A percentile compares a stretch with the other conserved stretches of the same genome.
These are phyloP conservation scores for Nesometra sesokonis DNA, from an alignment of 35 echinoderm and acorn worm species.

Conservation along the genomic window DNA sequence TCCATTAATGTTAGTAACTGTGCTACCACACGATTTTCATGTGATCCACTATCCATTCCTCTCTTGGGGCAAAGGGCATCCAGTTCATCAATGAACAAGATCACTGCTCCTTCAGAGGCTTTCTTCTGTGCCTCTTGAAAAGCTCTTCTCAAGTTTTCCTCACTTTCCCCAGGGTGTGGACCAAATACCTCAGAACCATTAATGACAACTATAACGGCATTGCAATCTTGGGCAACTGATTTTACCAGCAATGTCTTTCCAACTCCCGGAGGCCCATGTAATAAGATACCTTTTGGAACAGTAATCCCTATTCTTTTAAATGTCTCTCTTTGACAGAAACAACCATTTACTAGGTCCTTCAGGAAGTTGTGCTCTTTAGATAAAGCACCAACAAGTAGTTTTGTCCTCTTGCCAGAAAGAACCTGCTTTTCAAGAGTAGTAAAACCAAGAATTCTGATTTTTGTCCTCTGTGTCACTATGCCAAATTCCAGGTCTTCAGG, in stretches of 20 bases:
- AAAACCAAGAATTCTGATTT: background rate
- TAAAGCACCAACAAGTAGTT: constrained; percentile 11
- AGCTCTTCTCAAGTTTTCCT: constrained; percentile 10
- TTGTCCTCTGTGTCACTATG: background rate
- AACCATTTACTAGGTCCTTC: constrained; percentile 18
- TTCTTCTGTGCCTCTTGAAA: constrained; percentile 18
- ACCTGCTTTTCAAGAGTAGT: background rate
- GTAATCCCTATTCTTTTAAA: constrained; percentile 5
- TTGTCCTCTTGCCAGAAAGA: background rate
- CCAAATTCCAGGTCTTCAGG: background rate
- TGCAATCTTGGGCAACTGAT: constrained; percentile 19
- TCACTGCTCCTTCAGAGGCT: background rate
- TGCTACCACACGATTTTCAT: constrained; percentile 37
- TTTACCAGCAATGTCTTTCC: constrained; percentile 37
- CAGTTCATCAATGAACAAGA: constrained; percentile 40
- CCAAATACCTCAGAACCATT: constrained; percentile 31
- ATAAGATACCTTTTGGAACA: constrained; percentile 20
- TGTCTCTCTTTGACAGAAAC: background rate
- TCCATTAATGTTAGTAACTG: constrained; percentile 43
- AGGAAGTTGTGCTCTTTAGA: constrained; percentile 19
- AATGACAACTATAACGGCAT: constrained; percentile 19
- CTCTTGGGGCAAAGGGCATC: constrained; percentile 38
- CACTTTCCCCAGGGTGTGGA: constrained; percentile 33
- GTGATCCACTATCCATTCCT: background rate
- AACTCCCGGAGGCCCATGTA: constrained; percentile 26